Evolutionary conservation across 1,140 invertebrate genomes (phyloP).

Genomic region (Lasioglossum baleicum): DNA sequence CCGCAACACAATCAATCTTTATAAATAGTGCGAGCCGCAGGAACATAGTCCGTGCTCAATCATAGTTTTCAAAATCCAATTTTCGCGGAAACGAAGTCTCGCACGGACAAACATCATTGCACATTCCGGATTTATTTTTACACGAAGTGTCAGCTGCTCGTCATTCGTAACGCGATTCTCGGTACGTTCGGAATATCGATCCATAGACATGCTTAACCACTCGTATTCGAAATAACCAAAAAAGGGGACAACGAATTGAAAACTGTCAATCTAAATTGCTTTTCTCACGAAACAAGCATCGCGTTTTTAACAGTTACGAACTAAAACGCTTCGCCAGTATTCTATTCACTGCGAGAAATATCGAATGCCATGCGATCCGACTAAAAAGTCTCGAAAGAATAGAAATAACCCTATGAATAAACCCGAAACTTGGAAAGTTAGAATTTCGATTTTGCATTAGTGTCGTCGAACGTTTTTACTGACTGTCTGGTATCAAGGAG

Average conservation of each 20-base stretch:
- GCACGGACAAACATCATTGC: not conserved
- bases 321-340: not conserved
- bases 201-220: not conserved
- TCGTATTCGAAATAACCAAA: not conserved
- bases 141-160: not conserved
- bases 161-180: not conserved
- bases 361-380: no score
- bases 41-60: not conserved
- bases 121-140: not conserved
- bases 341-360: no score
- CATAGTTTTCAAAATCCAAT: not conserved
- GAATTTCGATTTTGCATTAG: no score
- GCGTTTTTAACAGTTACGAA: not conserved
- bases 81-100: not conserved
- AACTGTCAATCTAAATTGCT: slow-evolving; percentile 1
- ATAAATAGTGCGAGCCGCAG: not conserved
- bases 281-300: no score
- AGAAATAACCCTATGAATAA: no score
- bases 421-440: no score
- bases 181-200: not conserved
- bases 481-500: no score
- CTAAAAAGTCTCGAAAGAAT: no score
- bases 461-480: no score
- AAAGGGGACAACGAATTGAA: not conserved
- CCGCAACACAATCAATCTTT: not conserved